Base-by-base conservation (phyloP, 2,888 invertebrate species). In the Diarsia mendica region DNA sequence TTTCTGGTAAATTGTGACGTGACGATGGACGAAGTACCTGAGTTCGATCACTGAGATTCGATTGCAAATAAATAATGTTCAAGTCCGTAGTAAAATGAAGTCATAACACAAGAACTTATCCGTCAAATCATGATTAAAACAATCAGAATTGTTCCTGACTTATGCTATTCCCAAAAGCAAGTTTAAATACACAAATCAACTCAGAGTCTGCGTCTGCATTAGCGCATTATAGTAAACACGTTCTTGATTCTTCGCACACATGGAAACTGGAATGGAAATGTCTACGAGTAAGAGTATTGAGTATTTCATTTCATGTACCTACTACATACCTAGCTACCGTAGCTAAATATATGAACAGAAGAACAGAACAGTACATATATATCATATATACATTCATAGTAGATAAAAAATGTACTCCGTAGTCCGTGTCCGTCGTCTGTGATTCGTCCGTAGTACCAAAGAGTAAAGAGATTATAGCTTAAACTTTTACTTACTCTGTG, bases 1-100 rank as follows among this genome's bases (percentile, higher is more conserved):
- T 89, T 89, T 88, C 84, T 86, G 75, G 79, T 84, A 85, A 87
- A 86, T 33, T 84, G 82, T 90, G 89, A 88, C 88, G 89, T 89
- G 89, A 89, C 89, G 83, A 77, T 87, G 79, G 80, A 84, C 69
- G 67, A 79, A 77, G 69, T 83, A 81, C 73, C 67, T 11, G 78
- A 81, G 65, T 83, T 74, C 77, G 72, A 82, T 79, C 75, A 78
- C 77, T 68, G 75, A 87, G 72, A 81, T 80, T 79, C 77, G 80
- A 82, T 81, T 79, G 70, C 44, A 82, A 79, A 67, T 66, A 67
- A 82, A 58, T 74, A 76, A 28, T 65, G 66, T 53, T 66, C 67
- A 63, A 46, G 39, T 51, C 64, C 60, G 39, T 28, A 28, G 60
- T 77, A 18, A 48, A 66, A 78, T 77, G 73, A 73, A 39, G 70